A percentile compares a stretch with the other conserved stretches of the same genome.
These are phyloP conservation scores for Heliornis fulica DNA, from an alignment of 2,113 vertebrate species.

Conservation along the genomic window DNA sequence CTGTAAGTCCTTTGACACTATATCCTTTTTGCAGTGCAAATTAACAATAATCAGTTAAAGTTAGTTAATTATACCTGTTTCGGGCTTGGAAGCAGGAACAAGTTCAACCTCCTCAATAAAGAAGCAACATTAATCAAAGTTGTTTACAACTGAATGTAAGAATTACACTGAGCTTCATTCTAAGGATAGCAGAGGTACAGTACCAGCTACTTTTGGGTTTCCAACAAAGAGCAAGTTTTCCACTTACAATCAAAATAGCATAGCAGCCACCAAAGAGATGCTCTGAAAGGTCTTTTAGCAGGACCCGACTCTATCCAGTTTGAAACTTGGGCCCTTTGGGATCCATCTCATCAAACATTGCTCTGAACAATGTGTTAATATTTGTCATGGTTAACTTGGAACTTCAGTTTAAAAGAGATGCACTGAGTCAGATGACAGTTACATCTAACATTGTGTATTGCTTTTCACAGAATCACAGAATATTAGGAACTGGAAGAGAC, in stretches of 20 bases:
- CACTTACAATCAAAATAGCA: background rate
- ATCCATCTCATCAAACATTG: background rate
- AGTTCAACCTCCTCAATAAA: background rate
- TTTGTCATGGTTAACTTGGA: background rate
- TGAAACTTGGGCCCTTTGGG: background rate
- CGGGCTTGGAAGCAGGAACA: background rate
- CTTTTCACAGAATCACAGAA: too few species aligned
- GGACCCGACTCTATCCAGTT: background rate
- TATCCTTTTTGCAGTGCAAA: background rate
- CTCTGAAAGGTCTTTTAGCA: background rate
- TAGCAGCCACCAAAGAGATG: background rate
- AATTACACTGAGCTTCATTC: background rate
- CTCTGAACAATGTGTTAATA: rapidly evolving
- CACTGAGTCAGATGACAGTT: background rate
- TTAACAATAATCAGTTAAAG: background rate
- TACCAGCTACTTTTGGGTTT: background rate
- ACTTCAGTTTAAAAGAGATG: background rate
- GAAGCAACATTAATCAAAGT: background rate
- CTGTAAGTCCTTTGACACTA: background rate
- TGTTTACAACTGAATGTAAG: background rate
- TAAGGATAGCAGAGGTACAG: background rate
- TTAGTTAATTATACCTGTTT: background rate
- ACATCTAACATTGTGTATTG: background rate
- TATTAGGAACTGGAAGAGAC: too few species aligned
- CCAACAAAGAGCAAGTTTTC: rapidly evolving